phyloP scores from a whole-genome alignment of 2,113 vertebrate genomes.

The Pandion haliaetus region DNA sequence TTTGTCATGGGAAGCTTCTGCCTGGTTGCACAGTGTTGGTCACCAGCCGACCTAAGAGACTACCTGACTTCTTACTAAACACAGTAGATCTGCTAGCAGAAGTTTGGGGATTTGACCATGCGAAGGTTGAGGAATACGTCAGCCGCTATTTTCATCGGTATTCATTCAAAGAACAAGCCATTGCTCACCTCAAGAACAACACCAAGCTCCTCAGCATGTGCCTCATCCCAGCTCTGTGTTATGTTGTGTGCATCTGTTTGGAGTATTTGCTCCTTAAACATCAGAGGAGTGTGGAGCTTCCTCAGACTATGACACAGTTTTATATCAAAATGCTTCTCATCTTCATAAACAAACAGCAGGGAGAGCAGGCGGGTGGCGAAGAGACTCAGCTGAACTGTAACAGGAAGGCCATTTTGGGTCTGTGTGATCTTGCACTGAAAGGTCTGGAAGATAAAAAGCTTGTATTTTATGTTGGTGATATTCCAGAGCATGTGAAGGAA shows the following conservation, averaged over 20 bases:
- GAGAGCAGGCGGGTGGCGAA: not conserved
- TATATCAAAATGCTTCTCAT: slow-evolving; percentile 81
- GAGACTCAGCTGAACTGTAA: slow-evolving; percentile 12
- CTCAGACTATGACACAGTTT: slow-evolving; percentile 82
- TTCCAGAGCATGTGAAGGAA: slow-evolving; percentile 61
- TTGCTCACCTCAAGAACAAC: slow-evolving; percentile 67
- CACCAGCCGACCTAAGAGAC: slow-evolving; percentile 80
- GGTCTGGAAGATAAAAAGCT: slow-evolving; percentile 78
- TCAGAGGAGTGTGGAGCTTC: slow-evolving; percentile 47
- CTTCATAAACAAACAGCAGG: slow-evolving; percentile 62
- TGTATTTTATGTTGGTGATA: slow-evolving; percentile 76
- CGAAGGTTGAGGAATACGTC: slow-evolving; percentile 77
- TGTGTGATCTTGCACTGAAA: slow-evolving; percentile 79
- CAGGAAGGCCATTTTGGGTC: slow-evolving; percentile 62
- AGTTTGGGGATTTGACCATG: slow-evolving; percentile 80
- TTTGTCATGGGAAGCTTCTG: slow-evolving; percentile 82
- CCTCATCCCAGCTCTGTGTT: slow-evolving; percentile 82
- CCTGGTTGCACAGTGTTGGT: slow-evolving; percentile 84
- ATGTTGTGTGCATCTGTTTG: slow-evolving; percentile 83
- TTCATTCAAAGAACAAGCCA: slow-evolving; percentile 47
- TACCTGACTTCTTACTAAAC: slow-evolving; percentile 66
- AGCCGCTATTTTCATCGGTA: slow-evolving; percentile 72
- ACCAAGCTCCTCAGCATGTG: slow-evolving; percentile 83
- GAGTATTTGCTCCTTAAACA: slow-evolving; percentile 67
- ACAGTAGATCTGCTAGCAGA: slow-evolving; percentile 69